phyloP scores from a whole-genome alignment of 2,113 vertebrate genomes.

The Cynopterus brachyotis region DNA sequence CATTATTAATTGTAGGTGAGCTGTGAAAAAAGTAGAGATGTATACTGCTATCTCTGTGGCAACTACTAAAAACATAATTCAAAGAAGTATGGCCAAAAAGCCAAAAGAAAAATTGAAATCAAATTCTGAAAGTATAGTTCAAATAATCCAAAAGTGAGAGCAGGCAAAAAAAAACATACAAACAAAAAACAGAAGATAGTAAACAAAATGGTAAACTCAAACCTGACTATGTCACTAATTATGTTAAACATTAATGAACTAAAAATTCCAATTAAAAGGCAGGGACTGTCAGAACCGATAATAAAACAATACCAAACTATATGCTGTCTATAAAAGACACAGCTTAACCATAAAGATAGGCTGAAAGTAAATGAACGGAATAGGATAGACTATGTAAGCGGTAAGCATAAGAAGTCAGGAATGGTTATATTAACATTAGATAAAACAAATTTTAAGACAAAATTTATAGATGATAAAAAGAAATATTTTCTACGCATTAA shows the following conservation, averaged over 20 bases:
- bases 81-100: neutral
- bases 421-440: neutral
- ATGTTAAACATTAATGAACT: neutral
- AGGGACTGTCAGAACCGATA: neutral
- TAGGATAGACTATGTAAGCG: neutral
- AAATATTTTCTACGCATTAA: neutral
- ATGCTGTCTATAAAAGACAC: neutral
- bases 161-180: neutral
- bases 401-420: neutral
- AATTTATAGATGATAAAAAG: neutral
- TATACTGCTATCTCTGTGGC: neutral
- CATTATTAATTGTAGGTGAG: neutral
- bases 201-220: conserved; percentile 17
- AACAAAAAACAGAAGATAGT: neutral
- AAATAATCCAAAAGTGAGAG: neutral
- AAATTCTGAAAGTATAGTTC: conserved; percentile 19
- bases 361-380: neutral
- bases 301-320: neutral
- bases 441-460: neutral
- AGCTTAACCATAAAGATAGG: neutral
- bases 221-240: neutral
- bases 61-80: neutral
- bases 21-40: neutral
- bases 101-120: neutral
- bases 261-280: neutral